Evolutionary conservation across 2,113 vertebrate genomes (phyloP).

Genomic region (Pavo muticus): DNA sequence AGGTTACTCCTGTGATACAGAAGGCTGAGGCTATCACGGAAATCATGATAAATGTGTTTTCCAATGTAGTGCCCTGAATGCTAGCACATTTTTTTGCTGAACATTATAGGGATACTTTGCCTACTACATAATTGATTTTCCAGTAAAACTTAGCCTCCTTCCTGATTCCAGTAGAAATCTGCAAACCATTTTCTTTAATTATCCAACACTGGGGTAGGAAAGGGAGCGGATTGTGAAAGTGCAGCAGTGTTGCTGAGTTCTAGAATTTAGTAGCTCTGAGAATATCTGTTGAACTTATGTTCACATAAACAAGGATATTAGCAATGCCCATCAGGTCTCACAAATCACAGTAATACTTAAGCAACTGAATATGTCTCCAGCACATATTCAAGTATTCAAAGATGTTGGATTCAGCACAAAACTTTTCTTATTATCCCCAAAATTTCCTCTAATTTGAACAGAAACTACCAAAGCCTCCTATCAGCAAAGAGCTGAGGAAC

Average conservation of each 20-base stretch:
- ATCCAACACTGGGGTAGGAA: background rate
- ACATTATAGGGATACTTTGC: constrained; percentile 40
- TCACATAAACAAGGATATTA: background rate
- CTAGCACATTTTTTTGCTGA: constrained; percentile 75
- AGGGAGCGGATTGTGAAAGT: constrained; percentile 50
- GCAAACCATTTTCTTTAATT: constrained; percentile 35
- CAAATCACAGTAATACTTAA: background rate
- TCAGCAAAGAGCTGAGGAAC: background rate
- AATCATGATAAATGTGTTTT: constrained; percentile 72
- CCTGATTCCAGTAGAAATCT: constrained; percentile 50
- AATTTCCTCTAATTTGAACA: background rate
- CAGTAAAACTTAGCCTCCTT: constrained; percentile 64
- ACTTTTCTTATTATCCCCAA: background rate
- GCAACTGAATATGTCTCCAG: background rate
- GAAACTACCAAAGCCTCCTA: background rate
- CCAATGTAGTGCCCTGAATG: constrained; percentile 56
- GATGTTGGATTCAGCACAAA: background rate
- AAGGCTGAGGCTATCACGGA: constrained; percentile 31
- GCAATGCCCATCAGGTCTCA: background rate
- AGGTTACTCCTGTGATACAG: constrained; percentile 23
- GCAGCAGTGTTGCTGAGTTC: background rate
- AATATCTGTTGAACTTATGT: background rate
- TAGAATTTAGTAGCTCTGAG: background rate
- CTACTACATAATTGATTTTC: constrained; percentile 69
- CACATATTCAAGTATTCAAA: background rate